Base-by-base conservation (phyloP, 2,797 vertebrate genomes). In the Vespertilio murinus region DNA sequence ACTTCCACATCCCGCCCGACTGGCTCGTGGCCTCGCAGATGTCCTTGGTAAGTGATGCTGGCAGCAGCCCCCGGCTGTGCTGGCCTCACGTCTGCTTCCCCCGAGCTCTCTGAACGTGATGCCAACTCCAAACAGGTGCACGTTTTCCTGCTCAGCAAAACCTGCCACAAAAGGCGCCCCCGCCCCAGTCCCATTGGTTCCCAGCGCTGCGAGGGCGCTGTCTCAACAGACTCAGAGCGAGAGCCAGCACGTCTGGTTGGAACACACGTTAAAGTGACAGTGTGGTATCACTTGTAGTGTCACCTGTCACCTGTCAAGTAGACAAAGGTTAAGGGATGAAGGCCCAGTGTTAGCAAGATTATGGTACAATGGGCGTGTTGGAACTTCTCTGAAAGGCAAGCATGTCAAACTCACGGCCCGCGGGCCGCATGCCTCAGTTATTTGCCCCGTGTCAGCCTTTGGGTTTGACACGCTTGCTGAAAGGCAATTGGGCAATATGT, bases 1-100 rank as follows among this genome's bases (percentile, higher is more conserved):
- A 98, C 91, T 98, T 98, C 88, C 98, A 98, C 93, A 98, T 98
- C 94, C 96, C 98, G 74, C 98, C 98, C 0, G 97, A 98, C 64
- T 98, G 98, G 98, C 90, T 98, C 96, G 98, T 96, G 0, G 95
- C 98, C 61, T 94, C 94, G 0, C 96, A 98, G 96, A 98, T 98
- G 97, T 98, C 98, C 94, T 30, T 45, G 97, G 98, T 98, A 95
- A 98, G 98, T 59, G 89, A 81, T 94, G 67, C n/a, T 1, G 4
- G 0, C 33, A 86, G 14, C 20, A 22, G 23, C 74, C 65, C 65
- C 22, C 54, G 87, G 86, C 5, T 18, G 0, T 9, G 8, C 67
- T 0, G 54, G 1, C 33, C 3, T 6, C 7, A 35, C 71, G 11
- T 80, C 84, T 22, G 0, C 59, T 96, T 87, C 71, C 85, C 75